phyloP scores from a whole-genome alignment of 2,113 vertebrate genomes.

The Python bivittatus region DNA sequence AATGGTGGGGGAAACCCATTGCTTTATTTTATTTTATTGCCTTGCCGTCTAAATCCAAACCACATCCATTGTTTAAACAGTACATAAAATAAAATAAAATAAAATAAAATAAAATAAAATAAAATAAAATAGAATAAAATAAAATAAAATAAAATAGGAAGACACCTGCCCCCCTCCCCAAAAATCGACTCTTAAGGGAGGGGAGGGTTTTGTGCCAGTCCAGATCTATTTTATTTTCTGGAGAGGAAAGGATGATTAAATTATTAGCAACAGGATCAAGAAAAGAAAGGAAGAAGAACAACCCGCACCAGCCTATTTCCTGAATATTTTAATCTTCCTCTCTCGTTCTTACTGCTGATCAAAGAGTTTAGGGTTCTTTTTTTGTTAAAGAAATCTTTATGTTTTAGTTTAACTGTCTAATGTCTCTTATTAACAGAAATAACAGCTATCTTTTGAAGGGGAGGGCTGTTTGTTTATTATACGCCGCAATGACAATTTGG shows the following conservation, averaged over 20 bases:
- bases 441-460: constrained; percentile 56
- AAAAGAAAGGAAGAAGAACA: not conserved
- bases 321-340: constrained; percentile 56
- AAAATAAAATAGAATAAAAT: not conserved
- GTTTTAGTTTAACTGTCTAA: constrained; percentile 73
- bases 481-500: constrained; percentile 81
- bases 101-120: not conserved
- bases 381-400: constrained; percentile 23
- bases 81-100: constrained; percentile 9
- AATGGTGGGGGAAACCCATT: constrained; percentile 22
- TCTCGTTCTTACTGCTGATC: constrained; percentile 69
- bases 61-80: constrained; percentile 25
- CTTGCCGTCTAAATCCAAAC: not conserved
- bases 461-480: constrained; percentile 74
- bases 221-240: constrained; percentile 84
- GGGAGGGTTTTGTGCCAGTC: constrained; percentile 77
- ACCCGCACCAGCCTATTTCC: constrained; percentile 55
- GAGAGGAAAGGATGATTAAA: constrained; percentile 82
- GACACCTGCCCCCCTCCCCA: too few species aligned
- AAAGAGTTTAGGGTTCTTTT: constrained; percentile 61
- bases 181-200: constrained; percentile 69
- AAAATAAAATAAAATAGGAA: not conserved
- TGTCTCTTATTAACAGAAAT: constrained; percentile 76
- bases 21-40: not conserved
- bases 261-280: constrained; percentile 72